A percentile compares a stretch with the other conserved stretches of the same genome.
These are phyloP conservation scores for Drosophila infuscata DNA, from an alignment of 2,888 invertebrate genomes.

Conservation along the genomic window DNA sequence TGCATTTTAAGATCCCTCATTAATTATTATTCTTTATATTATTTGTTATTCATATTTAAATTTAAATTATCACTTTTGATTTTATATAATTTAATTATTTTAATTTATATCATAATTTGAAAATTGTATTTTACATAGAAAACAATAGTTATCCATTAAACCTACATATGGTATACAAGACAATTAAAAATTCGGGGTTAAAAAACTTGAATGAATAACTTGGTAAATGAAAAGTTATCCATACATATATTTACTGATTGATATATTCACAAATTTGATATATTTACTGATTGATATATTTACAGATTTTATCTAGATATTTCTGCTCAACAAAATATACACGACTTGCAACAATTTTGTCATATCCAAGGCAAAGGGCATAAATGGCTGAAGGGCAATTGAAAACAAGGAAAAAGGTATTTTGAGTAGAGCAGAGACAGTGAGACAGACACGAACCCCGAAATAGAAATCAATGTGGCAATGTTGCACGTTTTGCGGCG, in stretches of 20 bases:
- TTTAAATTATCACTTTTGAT: not conserved
- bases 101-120: not conserved
- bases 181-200: not conserved
- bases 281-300: not conserved
- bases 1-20: not conserved
- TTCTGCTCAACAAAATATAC: not conserved
- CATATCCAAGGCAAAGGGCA: not conserved
- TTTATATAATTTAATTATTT: not conserved
- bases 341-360: not conserved
- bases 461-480: constrained; percentile 61
- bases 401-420: constrained; percentile 6
- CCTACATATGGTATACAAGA: not conserved
- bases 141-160: not conserved
- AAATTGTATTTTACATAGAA: not conserved
- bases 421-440: not conserved
- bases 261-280: not conserved
- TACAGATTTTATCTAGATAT: not conserved
- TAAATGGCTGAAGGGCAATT: constrained; percentile 26
- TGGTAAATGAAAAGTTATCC: not conserved
- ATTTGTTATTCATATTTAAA: not conserved
- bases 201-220: accelerated
- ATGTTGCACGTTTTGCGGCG: constrained; percentile 40
- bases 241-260: not conserved
- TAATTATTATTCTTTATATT: not conserved
- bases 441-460: constrained; percentile 39